A percentile compares a stretch with the other conserved stretches of the same genome.
Conservation (phyloP, 1,140 invertebrate genomes). For the Trinorchestia longiramus region DNA sequence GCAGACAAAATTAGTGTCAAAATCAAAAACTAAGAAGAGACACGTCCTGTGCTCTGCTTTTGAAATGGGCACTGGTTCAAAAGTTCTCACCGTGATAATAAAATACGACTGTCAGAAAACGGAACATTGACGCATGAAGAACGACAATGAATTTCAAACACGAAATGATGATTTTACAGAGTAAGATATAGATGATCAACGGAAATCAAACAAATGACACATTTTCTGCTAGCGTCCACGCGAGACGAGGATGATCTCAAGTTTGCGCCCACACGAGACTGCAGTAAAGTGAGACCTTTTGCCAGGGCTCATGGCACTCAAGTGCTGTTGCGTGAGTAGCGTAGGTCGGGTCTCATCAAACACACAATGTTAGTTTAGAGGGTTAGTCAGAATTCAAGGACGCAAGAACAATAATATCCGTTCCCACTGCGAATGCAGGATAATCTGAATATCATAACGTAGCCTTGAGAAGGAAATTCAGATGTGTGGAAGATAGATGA, state of each 20-base stretch:
- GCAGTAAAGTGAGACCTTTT: constrained; percentile 67
- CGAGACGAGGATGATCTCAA: constrained; percentile 56
- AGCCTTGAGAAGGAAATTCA: not conserved
- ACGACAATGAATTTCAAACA: constrained; percentile 18
- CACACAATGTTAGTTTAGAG: constrained; percentile 34
- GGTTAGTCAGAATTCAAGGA: not conserved
- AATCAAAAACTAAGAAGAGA: constrained; percentile 43
- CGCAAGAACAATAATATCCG: not conserved
- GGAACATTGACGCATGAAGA: not conserved
- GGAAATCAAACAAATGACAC: constrained; percentile 58
- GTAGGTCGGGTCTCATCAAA: not conserved
- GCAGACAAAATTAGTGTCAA: constrained; percentile 65
- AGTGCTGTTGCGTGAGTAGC: constrained; percentile 58
- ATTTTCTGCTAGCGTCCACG: constrained; percentile 65
- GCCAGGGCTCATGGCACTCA: constrained; percentile 63
- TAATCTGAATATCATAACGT: not conserved
- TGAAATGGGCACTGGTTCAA: constrained; percentile 65
- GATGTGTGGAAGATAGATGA: not conserved
- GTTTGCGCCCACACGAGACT: constrained; percentile 62
- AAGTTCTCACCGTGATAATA: constrained; percentile 65
- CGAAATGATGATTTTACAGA: not conserved
- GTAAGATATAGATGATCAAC: not conserved
- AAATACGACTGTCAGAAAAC: not conserved
- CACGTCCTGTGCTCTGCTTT: constrained; percentile 62
- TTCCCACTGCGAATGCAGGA: not conserved